Base-by-base conservation (phyloP, 64 coral and sea anemone species). In the Pachyseris speciosa region DNA sequence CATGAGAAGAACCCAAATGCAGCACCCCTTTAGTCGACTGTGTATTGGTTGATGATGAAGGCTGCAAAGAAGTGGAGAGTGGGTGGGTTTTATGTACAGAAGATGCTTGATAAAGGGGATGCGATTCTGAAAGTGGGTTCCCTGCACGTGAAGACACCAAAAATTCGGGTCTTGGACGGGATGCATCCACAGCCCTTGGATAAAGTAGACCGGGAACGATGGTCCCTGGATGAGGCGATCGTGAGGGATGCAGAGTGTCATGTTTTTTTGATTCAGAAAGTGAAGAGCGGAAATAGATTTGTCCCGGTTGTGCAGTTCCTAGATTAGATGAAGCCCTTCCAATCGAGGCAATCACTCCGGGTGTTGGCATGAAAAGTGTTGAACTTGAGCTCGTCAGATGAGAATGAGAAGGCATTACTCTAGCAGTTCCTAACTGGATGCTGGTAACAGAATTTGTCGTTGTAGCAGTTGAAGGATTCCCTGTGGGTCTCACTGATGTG, bases 281-380 rank as follows among this genome's bases (percentile, higher is more conserved):
- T 2, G 53, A 27, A 39, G 51, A 30, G 7, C 34, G 77, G 34
- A 25, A 61, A 81, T 25, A 61, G 1, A 38, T 30, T 39, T 81
- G 48, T 24, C 8, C 31, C 37, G 32, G 52, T 38, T 81, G 77
- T 9, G 31, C 2, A 61, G 19, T 61, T 81, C 22, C 77, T 53
- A 81, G 52, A 61, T 61, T 81, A 39, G 77, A 53, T 16, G 77
- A 81, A 20, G 77, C 49, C 63, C 53, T 39, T 15, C 77, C 77
- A 61, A 81, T 81, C 0, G 77, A 81, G 9, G 77, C 77, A 38
- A 81, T 81, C 52, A 81, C 77, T 61, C 77, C 77, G 12, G 77
- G 53, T 26, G 77, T 81, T 33, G 77, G 77, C 53, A 81, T 81
- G 31, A 81, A 81, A n/a, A 81, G 77, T 40, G 77, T 81, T 9